Evolutionary conservation across 2,113 vertebrate genomes (phyloP), one percentile per base, ranked within the genome.

Genomic region (Monarcha castaneiventris): DNA sequence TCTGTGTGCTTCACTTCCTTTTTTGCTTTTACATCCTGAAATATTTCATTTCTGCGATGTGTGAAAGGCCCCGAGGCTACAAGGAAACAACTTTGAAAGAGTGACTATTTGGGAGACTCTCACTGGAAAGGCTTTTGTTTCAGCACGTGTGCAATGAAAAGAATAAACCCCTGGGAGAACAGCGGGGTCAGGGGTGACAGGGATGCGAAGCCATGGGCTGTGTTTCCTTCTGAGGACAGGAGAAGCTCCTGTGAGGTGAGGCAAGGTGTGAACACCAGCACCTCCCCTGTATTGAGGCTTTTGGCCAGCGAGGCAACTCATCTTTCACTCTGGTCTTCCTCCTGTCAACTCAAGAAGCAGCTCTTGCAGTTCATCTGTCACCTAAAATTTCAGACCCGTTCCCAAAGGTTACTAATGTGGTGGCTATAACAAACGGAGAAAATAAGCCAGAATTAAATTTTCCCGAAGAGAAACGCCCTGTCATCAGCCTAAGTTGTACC

Each of bases 71-170:
- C 54, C 18, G 64, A 56, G 80, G 88, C 74, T 79, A 32, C 33
- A 73, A 82, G 75, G 54, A 94, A 95, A 69, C 78, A 52, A 67
- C 86, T 94, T 89, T 77, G 51, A 76, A 95, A 84, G 48, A 68
- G 66, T 90, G 35, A 30, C 41, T 86, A 0, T 49, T 59, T 77
- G 35, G 27, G 71, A 87, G 37, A 37, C 33, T 90, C 44, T 93
- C 26, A 3, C 49, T 87, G 44, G 59, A 87, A 87, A 94, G 49
- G n/a, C 46, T 83, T 89, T 92, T 89, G 69, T 96, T 93, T 93
- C 48, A 89, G 48, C 67, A 74, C 0, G 16, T 80, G 67, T 46
- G 73, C 59, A 84, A 56, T 80, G 59, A 86, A 89, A 87, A 69
- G 21, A 92, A 32, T 95, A 93, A 94, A 91, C 78, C 15, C 69